phyloP scores from a whole-genome alignment of 1,140 invertebrate species.

The Asobara japonica region DNA sequence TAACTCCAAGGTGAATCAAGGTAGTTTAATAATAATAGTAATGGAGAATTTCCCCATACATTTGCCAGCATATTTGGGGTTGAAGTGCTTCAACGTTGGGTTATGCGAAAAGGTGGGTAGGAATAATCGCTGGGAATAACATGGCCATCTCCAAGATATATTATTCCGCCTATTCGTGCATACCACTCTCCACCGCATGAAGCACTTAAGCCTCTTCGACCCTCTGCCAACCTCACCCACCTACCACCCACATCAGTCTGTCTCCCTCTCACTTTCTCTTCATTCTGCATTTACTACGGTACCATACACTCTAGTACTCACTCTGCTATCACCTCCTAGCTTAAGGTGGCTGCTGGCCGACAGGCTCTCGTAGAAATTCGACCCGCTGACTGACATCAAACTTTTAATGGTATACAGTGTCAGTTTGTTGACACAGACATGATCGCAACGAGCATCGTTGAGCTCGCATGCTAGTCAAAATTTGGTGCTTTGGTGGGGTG shows the following conservation, averaged over 20 bases:
- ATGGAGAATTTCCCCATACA: not conserved
- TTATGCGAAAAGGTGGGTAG: not conserved
- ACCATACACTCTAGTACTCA: not conserved
- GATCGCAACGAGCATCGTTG: no score
- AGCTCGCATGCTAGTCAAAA: no score
- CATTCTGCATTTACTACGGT: not conserved
- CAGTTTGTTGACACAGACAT: no score
- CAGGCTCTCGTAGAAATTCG: no score
- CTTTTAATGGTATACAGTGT: no score
- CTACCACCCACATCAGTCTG: not conserved
- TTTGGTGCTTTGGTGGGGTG: no score
- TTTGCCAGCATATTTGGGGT: conserved; percentile 1
- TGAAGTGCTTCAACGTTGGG: not conserved
- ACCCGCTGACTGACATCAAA: no score
- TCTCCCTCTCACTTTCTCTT: not conserved
- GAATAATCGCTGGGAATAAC: conserved; percentile 22
- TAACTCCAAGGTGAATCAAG: not conserved
- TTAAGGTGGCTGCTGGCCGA: no score
- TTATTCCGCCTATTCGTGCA: conserved; percentile 6
- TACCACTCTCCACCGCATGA: conserved; percentile 2
- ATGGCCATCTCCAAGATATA: conserved; percentile 20
- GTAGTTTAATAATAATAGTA: not conserved
- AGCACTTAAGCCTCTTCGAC: conserved; percentile 24
- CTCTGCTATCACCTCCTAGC: not conserved
- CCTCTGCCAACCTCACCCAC: conserved; percentile 7